Conservation (phyloP, 2,888 invertebrate genomes). For the Heliconius hortense region DNA sequence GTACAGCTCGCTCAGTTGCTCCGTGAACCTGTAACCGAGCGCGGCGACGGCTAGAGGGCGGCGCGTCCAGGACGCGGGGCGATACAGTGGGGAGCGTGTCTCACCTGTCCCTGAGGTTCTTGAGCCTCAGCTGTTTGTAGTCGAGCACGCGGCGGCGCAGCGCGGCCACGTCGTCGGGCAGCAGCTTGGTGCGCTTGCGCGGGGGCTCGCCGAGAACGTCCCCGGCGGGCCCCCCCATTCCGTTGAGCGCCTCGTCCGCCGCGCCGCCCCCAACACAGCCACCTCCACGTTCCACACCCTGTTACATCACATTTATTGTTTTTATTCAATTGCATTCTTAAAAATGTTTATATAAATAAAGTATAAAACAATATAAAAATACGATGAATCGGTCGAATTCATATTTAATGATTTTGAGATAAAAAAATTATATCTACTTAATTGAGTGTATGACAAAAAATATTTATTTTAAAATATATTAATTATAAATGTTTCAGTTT, state of each 20-base stretch:
- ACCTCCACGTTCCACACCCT: constrained; percentile 67
- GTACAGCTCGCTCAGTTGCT: constrained; percentile 91
- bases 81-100: constrained; percentile 2
- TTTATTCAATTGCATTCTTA: background rate
- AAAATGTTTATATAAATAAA: background rate
- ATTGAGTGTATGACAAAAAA: no score
- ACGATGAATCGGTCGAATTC: background rate
- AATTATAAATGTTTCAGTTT: no score
- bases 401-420: no score
- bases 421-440: no score
- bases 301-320: constrained; percentile 40
- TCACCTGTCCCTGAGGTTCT: constrained; percentile 85
- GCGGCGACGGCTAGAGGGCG: constrained; percentile 39
- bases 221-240: constrained; percentile 45
- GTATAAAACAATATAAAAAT: no score
- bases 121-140: constrained; percentile 86
- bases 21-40: constrained; percentile 82
- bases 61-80: constrained; percentile 13
- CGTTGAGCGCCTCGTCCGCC: constrained; percentile 52
- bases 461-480: no score
- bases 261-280: constrained; percentile 46
- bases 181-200: constrained; percentile 59
- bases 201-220: constrained; percentile 59
- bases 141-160: constrained; percentile 87
- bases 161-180: constrained; percentile 58